A percentile compares a stretch with the other conserved stretches of the same genome.
Conservation (phyloP, 2,888 invertebrate genomes). For the Athalia circularis region DNA sequence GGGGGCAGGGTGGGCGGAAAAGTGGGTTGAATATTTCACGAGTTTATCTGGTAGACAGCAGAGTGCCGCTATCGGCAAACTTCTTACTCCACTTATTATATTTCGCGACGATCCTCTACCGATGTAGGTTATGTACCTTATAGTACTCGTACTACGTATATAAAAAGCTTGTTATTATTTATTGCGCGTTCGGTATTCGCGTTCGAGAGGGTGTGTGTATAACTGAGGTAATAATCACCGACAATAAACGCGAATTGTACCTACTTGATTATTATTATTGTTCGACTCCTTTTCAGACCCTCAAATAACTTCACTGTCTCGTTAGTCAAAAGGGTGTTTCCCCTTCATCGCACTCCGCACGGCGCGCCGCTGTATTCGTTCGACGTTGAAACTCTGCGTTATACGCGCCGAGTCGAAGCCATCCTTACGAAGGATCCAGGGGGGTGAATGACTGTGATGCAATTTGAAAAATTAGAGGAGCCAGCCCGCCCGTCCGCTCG, state of each 20-base stretch:
- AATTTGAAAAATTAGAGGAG: slow-evolving; percentile 67
- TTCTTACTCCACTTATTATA: slow-evolving; percentile 56
- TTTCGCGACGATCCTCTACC: slow-evolving; percentile 55
- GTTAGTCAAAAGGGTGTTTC: slow-evolving; percentile 60
- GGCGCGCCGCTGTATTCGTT: slow-evolving; percentile 10
- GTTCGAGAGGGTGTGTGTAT: slow-evolving; percentile 49
- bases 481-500: slow-evolving; percentile 52
- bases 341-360: slow-evolving; percentile 48
- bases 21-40: slow-evolving; percentile 44
- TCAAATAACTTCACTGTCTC: slow-evolving; percentile 63
- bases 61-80: slow-evolving; percentile 45
- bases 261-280: slow-evolving; percentile 72
- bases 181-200: slow-evolving; percentile 57
- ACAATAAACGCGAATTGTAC: slow-evolving; percentile 69
- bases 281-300: slow-evolving; percentile 62
- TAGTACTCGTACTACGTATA: slow-evolving; percentile 47
- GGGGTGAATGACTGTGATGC: slow-evolving; percentile 63
- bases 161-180: slow-evolving; percentile 68
- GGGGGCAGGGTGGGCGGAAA: neutral
- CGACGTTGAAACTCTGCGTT: slow-evolving; percentile 54
- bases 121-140: neutral
- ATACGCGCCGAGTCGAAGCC: neutral
- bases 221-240: slow-evolving; percentile 63
- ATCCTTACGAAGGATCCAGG: slow-evolving; percentile 51
- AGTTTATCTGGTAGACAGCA: slow-evolving; percentile 42